Evolutionary conservation across 1,140 invertebrate genomes (phyloP), one percentile per base, ranked within the genome.

Genomic region (Harlomillsia oculata): DNA sequence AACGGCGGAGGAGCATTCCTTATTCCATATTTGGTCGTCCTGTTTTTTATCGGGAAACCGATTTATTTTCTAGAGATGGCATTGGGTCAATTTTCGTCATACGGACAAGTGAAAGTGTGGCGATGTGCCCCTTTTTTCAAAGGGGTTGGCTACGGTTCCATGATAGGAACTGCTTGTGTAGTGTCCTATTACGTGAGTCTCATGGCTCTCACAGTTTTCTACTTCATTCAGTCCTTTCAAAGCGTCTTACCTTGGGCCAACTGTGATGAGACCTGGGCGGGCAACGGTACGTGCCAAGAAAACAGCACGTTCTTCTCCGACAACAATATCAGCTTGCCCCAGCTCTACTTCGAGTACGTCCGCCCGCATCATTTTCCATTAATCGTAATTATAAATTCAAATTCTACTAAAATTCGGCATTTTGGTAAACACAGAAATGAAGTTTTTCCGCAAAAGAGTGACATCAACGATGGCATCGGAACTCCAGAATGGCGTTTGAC

Each of bases 381-480:
- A n/a, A n/a, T n/a, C n/a, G n/a, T n/a, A n/a, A n/a, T n/a, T n/a
- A n/a, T n/a, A n/a, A n/a, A n/a, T n/a, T n/a, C n/a, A n/a, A n/a
- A n/a, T n/a, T n/a, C n/a, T n/a, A n/a, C n/a, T n/a, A n/a, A n/a
- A n/a, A n/a, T n/a, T n/a, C n/a, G n/a, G n/a, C n/a, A n/a, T n/a
- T n/a, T n/a, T n/a, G n/a, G n/a, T n/a, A n/a, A n/a, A n/a, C n/a
- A 26, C 68, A 85, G 83, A 40, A 75, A 75, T 64, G 76, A 77
- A 48, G 82, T 87, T 26, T 70, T 89, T 28, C 75, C 78, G 39
- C 79, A 86, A 62, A 77, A 74, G 20, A 72, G 77, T 11, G 76
- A 79, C 45, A 84, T 89, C 39, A 72, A 79, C 39, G 75, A 84
- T 64, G 83, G 84, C 18, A 79, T 87, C 48, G 87, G 87, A n/a